Conservation (phyloP, 2,888 invertebrate genomes). For the Drosophila quinaria region DNA sequence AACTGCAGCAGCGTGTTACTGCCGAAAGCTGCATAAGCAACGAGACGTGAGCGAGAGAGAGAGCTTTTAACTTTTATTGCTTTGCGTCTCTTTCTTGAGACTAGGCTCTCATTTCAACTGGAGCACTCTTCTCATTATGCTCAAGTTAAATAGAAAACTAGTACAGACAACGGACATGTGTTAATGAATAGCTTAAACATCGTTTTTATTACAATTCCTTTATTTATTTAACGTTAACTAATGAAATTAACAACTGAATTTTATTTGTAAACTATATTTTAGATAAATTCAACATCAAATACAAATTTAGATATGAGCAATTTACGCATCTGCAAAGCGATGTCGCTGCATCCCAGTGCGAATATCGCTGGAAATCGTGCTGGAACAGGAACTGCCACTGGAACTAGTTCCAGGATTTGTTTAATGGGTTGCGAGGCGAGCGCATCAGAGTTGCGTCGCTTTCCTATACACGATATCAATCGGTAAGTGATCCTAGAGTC, state of each 20-base stretch:
- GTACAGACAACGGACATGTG: slow-evolving; percentile 17
- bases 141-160: slow-evolving; percentile 22
- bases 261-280: not conserved
- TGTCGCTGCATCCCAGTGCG: slow-evolving; percentile 61
- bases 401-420: slow-evolving; percentile 58
- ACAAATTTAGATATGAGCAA: slow-evolving; percentile 47
- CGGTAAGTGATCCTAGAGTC: slow-evolving; percentile 62
- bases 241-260: not conserved
- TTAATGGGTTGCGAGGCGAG: slow-evolving; percentile 74
- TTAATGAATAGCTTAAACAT: slow-evolving; percentile 21
- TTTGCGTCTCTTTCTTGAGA: slow-evolving; percentile 11
- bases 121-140: slow-evolving; percentile 31
- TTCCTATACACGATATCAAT: slow-evolving; percentile 75
- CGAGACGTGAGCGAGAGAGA: slow-evolving; percentile 1
- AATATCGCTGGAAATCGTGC: slow-evolving; percentile 1
- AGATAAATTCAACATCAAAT: slow-evolving; percentile 5
- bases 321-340: slow-evolving; percentile 62
- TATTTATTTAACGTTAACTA: not conserved
- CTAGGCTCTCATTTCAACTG: slow-evolving; percentile 12
- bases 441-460: slow-evolving; percentile 74
- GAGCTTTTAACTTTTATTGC: slow-evolving; percentile 50
- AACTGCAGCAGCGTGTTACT: slow-evolving; percentile 47
- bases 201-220: not conserved
- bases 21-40: slow-evolving; percentile 51
- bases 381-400: not conserved